These are phyloP conservation scores for Epinotia ramella DNA, from an alignment of 2,888 invertebrate genomes.

Conservation along the genomic window DNA sequence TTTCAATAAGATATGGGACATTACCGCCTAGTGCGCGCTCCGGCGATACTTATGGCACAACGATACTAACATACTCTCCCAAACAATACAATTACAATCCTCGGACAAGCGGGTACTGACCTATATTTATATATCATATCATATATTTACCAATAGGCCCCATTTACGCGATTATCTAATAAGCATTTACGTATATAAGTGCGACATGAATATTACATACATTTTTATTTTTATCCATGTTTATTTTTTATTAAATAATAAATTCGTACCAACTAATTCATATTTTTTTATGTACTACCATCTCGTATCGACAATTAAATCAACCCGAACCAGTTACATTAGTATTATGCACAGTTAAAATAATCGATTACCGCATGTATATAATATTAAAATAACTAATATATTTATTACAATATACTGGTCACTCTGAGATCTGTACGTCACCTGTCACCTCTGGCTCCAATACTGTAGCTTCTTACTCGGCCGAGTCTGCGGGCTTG, in stretches of 20 bases:
- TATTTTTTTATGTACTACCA: conserved; percentile 59
- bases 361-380: conserved; percentile 61
- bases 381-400: conserved; percentile 51
- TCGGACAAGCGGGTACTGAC: conserved; percentile 41
- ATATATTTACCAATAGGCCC: conserved; percentile 44
- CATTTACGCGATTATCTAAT: conserved; percentile 47
- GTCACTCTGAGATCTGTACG: conserved; percentile 82
- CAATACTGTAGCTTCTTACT: conserved; percentile 66
- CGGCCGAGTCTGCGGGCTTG: background rate
- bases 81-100: conserved; percentile 47
- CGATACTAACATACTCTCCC: conserved; percentile 31
- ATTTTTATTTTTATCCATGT: conserved; percentile 46
- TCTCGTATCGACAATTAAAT: conserved; percentile 60
- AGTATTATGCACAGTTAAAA: conserved; percentile 67
- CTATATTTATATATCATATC: conserved; percentile 33
- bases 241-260: conserved; percentile 69
- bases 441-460: conserved; percentile 73
- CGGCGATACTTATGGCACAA: conserved; percentile 67
- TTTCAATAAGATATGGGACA: conserved; percentile 81
- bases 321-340: conserved; percentile 54
- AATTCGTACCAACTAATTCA: conserved; percentile 77
- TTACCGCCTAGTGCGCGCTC: conserved; percentile 59
- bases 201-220: conserved; percentile 65
- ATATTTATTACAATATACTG: conserved; percentile 72
- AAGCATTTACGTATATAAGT: conserved; percentile 80